Conservation (phyloP, 2,113 vertebrate species). For the Myotis davidii region DNA sequence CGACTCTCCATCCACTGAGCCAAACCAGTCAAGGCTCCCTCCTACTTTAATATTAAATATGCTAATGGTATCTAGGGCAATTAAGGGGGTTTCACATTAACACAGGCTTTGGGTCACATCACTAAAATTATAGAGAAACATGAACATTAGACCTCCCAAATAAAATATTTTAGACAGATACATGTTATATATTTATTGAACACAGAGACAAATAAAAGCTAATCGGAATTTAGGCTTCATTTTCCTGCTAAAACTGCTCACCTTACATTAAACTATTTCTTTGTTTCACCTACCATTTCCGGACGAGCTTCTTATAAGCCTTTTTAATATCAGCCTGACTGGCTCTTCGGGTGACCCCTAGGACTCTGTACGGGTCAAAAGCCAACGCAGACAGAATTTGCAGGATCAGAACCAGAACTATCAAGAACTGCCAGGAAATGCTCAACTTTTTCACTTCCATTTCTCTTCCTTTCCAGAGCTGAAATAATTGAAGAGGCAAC, state of each 20-base stretch:
- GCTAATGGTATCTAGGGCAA: neutral
- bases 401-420: conserved; percentile 84
- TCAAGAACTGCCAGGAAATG: conserved; percentile 81
- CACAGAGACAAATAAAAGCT: conserved; percentile 57
- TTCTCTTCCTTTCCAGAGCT: conserved; percentile 80
- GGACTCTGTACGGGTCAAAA: conserved; percentile 94
- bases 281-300: conserved; percentile 91
- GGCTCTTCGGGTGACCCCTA: conserved; percentile 91
- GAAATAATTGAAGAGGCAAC: conserved; percentile 76
- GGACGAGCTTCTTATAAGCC: conserved; percentile 96
- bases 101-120: neutral
- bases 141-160: neutral
- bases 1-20: too few relatives aligned
- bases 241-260: conserved; percentile 45
- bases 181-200: neutral
- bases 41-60: conserved; percentile 15
- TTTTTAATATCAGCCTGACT: conserved; percentile 97
- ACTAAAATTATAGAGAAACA: neutral
- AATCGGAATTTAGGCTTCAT: conserved; percentile 22
- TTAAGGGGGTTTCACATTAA: neutral
- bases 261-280: conserved; percentile 61
- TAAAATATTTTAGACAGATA: conserved; percentile 30
- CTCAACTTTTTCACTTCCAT: conserved; percentile 83
- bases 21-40: neutral
- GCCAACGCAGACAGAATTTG: conserved; percentile 86